A percentile compares a stretch with the other conserved stretches of the same genome.
Evolutionary conservation across 2,797 vertebrate species (phyloP).

Genomic region (Hozukius guyotensis): DNA sequence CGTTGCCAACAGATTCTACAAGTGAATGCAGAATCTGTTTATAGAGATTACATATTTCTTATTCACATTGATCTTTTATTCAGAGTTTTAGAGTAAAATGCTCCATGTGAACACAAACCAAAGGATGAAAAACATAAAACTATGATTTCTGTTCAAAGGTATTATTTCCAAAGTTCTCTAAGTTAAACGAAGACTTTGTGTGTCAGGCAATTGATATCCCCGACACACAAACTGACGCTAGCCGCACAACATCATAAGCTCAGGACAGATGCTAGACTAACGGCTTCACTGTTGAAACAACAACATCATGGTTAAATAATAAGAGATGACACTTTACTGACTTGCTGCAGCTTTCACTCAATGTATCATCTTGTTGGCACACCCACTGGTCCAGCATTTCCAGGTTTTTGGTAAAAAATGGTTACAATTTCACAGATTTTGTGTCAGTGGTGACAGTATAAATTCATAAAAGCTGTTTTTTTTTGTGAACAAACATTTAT

Average conservation of each 20-base stretch:
- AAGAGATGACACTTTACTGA: background rate
- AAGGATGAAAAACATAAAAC: background rate
- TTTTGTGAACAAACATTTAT: background rate
- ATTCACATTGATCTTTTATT: background rate
- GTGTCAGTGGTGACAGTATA: too few species aligned
- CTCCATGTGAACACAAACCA: background rate
- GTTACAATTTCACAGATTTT: background rate
- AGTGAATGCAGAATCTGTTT: too few species aligned
- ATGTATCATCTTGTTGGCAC: background rate
- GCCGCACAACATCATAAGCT: background rate
- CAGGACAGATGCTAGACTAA: background rate
- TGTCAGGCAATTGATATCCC: background rate
- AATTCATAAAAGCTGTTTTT: background rate
- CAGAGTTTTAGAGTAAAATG: background rate
- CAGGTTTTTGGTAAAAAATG: background rate
- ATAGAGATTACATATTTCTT: background rate
- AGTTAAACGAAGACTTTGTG: conserved; percentile 8
- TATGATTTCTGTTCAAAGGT: background rate
- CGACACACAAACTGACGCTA: background rate
- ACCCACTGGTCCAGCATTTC: too few species aligned
- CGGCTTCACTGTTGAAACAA: background rate
- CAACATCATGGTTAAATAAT: background rate
- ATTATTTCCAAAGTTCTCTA: background rate
- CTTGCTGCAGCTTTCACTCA: background rate
- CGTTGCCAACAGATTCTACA: too few species aligned